Conservation (phyloP, 2,888 invertebrate species). For the Uropetala carovei region DNA sequence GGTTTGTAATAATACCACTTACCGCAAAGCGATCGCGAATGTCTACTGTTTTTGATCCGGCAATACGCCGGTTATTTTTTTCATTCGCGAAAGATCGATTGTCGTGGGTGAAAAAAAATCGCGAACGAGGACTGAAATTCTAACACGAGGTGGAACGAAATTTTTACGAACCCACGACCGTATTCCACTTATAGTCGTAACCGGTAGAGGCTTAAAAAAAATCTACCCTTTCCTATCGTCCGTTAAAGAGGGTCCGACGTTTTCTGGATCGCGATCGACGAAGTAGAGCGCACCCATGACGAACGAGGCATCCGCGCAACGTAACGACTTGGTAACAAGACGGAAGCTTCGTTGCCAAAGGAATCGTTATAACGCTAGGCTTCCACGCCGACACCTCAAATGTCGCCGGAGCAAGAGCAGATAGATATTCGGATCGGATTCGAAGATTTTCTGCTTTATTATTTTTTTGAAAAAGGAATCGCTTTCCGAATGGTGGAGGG, state of each 20-base stretch:
- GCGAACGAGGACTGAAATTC: too few species aligned
- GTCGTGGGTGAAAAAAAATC: too few species aligned
- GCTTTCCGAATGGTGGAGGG: too few species aligned
- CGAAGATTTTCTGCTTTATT: too few species aligned
- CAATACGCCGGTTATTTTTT: too few species aligned
- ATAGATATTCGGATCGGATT: not conserved
- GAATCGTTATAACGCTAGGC: not conserved
- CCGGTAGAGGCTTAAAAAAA: not conserved
- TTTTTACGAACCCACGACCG: not conserved
- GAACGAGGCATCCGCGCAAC: not conserved
- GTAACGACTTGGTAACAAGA: not conserved
- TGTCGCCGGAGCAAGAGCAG: not conserved
- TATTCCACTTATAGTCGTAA: not conserved
- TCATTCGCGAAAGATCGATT: too few species aligned
- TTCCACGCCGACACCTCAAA: not conserved
- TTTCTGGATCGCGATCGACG: constrained; percentile 7
- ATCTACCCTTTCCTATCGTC: not conserved
- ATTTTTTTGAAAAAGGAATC: too few species aligned
- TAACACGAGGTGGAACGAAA: too few species aligned
- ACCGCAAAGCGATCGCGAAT: too few species aligned
- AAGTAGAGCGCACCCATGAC: constrained; percentile 24
- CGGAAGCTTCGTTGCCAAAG: not conserved
- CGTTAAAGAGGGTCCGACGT: not conserved
- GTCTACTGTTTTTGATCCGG: too few species aligned
- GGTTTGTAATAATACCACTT: too few species aligned